Percentiles rank a stretch among this genome's conserved stretches.
phyloP scores from a whole-genome alignment of 2,113 vertebrate species.

The Uria lomvia region DNA sequence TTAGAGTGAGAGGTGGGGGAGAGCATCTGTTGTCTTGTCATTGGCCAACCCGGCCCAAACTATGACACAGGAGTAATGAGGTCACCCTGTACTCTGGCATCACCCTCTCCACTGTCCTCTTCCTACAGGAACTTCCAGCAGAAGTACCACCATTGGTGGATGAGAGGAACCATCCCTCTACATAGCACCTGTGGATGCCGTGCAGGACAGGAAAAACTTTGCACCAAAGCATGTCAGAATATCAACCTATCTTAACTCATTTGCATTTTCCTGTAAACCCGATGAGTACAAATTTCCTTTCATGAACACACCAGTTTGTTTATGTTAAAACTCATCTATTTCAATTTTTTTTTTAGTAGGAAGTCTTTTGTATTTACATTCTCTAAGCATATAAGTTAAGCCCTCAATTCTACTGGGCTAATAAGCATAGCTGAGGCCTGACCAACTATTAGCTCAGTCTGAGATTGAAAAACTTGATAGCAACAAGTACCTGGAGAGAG shows the following conservation, averaged over 20 bases:
- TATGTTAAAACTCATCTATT: neutral
- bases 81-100: neutral
- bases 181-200: accelerated
- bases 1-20: too few species aligned
- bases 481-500: neutral
- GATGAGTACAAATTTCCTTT: neutral
- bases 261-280: neutral
- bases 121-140: neutral
- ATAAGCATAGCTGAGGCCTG: neutral
- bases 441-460: neutral
- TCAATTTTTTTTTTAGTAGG: neutral
- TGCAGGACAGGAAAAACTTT: neutral
- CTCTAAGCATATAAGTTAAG: neutral
- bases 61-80: neutral
- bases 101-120: neutral
- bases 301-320: neutral
- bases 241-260: neutral
- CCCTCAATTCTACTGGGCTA: neutral
- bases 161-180: neutral
- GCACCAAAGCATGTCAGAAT: neutral
- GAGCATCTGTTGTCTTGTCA: too few species aligned
- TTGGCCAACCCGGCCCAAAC: too few species aligned
- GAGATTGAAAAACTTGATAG: neutral
- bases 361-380: neutral
- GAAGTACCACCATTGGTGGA: neutral